Conservation (phyloP, 2,113 vertebrate species). For the Serinus canaria region DNA sequence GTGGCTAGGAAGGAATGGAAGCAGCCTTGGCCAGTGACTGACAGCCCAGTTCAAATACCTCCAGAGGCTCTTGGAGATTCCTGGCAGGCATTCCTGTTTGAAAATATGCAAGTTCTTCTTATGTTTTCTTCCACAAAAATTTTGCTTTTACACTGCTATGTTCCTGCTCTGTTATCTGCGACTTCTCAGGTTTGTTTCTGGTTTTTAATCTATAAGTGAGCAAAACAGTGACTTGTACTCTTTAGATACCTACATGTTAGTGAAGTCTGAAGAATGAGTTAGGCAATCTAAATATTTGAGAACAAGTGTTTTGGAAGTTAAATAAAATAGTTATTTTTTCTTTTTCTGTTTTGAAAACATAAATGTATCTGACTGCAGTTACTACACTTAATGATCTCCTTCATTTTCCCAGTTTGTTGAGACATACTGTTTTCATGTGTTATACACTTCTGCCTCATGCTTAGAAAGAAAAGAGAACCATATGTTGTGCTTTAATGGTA, state of each 20-base stretch:
- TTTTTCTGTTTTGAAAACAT: not conserved
- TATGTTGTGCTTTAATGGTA: slow-evolving; percentile 26
- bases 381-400: not conserved
- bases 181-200: slow-evolving; percentile 77
- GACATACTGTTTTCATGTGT: not conserved
- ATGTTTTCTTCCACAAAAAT: slow-evolving; percentile 85
- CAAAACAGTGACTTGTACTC: not conserved
- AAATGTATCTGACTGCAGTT: not conserved
- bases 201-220: not conserved
- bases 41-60: slow-evolving; percentile 81
- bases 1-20: slow-evolving; percentile 81
- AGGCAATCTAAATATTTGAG: not conserved
- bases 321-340: not conserved
- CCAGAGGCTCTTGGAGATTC: slow-evolving; percentile 79
- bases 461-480: slow-evolving; percentile 8
- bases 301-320: not conserved
- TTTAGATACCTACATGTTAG: not conserved
- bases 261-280: not conserved
- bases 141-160: slow-evolving; percentile 82
- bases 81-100: slow-evolving; percentile 82
- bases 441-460: not conserved
- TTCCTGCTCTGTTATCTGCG: slow-evolving; percentile 87
- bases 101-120: slow-evolving; percentile 86
- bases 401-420: not conserved
- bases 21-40: slow-evolving; percentile 80